These are phyloP conservation scores for Cyprinella venusta DNA, from an alignment of 2,797 vertebrate species.

Conservation along the genomic window DNA sequence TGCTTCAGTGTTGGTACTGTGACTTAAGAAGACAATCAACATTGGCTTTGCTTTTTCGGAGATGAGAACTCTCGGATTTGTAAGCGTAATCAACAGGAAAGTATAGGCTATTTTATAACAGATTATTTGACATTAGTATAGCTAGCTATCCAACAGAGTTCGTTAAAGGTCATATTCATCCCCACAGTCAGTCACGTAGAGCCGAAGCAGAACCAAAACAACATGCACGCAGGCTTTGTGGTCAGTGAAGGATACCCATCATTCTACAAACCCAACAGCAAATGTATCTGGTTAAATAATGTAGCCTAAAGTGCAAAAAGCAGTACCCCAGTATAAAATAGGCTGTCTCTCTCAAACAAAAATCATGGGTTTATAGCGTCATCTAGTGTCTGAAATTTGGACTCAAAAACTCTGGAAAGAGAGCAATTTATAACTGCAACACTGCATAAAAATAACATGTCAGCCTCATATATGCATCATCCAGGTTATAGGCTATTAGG, in stretches of 20 bases:
- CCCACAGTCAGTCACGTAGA: not conserved
- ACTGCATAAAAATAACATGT: not conserved
- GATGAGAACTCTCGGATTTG: not conserved
- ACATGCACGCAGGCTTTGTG: slow-evolving; percentile 76
- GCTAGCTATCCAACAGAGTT: not conserved
- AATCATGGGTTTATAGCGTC: not conserved
- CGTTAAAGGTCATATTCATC: not conserved
- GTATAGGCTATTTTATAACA: not conserved
- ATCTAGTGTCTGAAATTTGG: slow-evolving; percentile 2
- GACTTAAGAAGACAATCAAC: no score
- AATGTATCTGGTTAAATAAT: slow-evolving; percentile 80
- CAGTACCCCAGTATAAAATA: not conserved
- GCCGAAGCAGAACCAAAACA: not conserved
- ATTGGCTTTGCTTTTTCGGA: no score
- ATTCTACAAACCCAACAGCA: slow-evolving; percentile 84
- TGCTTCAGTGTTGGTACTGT: not conserved
- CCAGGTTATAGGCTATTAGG: not conserved
- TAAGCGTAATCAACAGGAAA: not conserved
- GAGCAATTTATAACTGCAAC: not conserved
- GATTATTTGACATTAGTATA: not conserved
- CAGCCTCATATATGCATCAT: not conserved
- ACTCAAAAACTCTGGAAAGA: not conserved
- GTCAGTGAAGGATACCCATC: slow-evolving; percentile 89
- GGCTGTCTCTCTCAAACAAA: not conserved
- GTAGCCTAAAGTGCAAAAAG: not conserved